Percentiles rank a stretch among this genome's conserved stretches.
phyloP scores from a whole-genome alignment of 2,888 invertebrate species.

The Zaprionus lineosus region DNA sequence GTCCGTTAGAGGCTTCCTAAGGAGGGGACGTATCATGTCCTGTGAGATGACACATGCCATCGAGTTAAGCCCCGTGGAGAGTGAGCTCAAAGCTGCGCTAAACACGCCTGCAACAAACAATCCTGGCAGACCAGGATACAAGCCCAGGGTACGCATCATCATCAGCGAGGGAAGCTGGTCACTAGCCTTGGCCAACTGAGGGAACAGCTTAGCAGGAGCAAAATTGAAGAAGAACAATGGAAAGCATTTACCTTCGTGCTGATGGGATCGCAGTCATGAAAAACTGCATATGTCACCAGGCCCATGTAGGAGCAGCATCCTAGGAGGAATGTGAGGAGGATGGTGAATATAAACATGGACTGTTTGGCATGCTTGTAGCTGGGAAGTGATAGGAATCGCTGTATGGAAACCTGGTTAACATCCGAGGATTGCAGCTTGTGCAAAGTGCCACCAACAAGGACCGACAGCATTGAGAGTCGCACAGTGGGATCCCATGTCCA shows the following conservation, averaged over 20 bases:
- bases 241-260: slow-evolving; percentile 87
- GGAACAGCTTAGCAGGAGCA: neutral
- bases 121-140: slow-evolving; percentile 91
- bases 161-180: slow-evolving; percentile 92
- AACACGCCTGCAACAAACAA: slow-evolving; percentile 95
- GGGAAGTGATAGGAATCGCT: slow-evolving; percentile 90
- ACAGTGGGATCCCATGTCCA: slow-evolving; percentile 90
- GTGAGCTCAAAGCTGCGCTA: slow-evolving; percentile 92
- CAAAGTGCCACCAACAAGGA: slow-evolving; percentile 89
- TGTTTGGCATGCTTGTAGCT: slow-evolving; percentile 87
- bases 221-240: no score
- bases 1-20: slow-evolving; percentile 85
- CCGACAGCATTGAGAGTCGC: slow-evolving; percentile 90
- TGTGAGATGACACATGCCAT: slow-evolving; percentile 91
- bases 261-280: slow-evolving; percentile 90
- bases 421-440: slow-evolving; percentile 90
- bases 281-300: slow-evolving; percentile 88
- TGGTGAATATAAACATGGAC: slow-evolving; percentile 86
- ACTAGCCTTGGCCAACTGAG: slow-evolving; percentile 88
- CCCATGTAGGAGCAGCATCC: slow-evolving; percentile 89
- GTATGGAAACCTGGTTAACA: slow-evolving; percentile 93
- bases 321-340: slow-evolving; percentile 86
- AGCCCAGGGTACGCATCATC: slow-evolving; percentile 92
- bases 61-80: slow-evolving; percentile 91
- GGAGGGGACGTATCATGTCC: slow-evolving; percentile 88